Percentiles rank a stretch among this genome's conserved stretches.
Evolutionary conservation across 1,140 invertebrate species (phyloP).

Genomic region (Solenopsis invicta): DNA sequence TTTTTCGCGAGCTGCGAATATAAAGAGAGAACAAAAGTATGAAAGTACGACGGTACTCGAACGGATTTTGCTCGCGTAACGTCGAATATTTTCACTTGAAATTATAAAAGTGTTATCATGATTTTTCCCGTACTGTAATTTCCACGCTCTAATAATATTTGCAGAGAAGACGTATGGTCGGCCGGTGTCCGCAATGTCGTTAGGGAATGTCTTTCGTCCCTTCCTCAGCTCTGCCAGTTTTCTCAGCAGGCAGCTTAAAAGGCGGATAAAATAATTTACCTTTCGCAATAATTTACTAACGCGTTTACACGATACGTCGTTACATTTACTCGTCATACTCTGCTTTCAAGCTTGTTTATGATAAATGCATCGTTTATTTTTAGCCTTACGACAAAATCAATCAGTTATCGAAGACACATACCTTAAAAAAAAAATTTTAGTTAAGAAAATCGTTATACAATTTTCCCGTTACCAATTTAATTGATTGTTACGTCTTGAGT

Average conservation of each 20-base stretch:
- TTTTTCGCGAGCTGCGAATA: slow-evolving; percentile 20
- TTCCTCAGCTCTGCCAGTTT: slow-evolving; percentile 50
- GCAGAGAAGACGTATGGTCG: slow-evolving; percentile 43
- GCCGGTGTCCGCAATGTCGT: slow-evolving; percentile 61
- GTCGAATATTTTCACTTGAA: slow-evolving; percentile 51
- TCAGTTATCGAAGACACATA: slow-evolving; percentile 2
- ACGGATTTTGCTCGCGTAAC: slow-evolving; percentile 10
- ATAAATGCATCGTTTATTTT: slow-evolving; percentile 42
- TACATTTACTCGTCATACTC: slow-evolving; percentile 43
- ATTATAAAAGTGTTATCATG: slow-evolving; percentile 61
- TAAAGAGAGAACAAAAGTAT: not conserved
- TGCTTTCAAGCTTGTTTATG: slow-evolving; percentile 60
- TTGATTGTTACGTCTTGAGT: not conserved
- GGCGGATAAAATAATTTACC: slow-evolving; percentile 73
- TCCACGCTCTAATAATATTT: slow-evolving; percentile 68
- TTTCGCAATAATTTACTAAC: slow-evolving; percentile 63
- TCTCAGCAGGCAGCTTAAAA: slow-evolving; percentile 73
- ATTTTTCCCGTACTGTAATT: slow-evolving; percentile 58
- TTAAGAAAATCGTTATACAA: not conserved
- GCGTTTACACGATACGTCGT: slow-evolving; percentile 66
- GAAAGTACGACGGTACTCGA: not conserved
- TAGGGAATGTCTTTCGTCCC: slow-evolving; percentile 69
- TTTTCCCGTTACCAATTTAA: not conserved
- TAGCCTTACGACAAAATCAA: not conserved
- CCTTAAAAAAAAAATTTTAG: not conserved